phyloP scores from a whole-genome alignment of 1,140 invertebrate species.

The Marisa cornuarietis region DNA sequence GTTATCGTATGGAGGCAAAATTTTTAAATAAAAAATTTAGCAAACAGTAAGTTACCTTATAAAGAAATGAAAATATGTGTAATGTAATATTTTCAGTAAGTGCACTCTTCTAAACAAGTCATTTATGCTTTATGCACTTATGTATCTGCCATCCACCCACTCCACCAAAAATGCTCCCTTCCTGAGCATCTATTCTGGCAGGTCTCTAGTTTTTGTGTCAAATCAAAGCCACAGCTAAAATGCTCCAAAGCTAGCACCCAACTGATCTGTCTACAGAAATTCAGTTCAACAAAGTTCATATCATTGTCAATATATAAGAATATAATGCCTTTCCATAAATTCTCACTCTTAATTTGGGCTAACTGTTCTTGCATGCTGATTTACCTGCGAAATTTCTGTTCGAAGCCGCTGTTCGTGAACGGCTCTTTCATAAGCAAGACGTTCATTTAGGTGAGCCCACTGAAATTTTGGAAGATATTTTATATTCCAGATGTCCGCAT shows the following conservation, averaged over 20 bases:
- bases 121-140: too few species aligned
- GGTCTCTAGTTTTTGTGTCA: too few species aligned
- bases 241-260: not conserved
- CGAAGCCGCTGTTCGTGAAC: constrained; percentile 85
- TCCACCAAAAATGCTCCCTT: too few species aligned
- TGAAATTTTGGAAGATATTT: constrained; percentile 95
- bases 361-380: too few species aligned
- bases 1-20: not conserved
- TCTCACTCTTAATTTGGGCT: too few species aligned
- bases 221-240: too few species aligned
- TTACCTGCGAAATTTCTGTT: constrained; percentile 85
- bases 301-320: too few species aligned
- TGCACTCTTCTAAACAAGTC: too few species aligned
- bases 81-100: not conserved
- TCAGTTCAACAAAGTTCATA: not conserved
- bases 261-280: not conserved
- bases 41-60: not conserved
- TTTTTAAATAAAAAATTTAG: not conserved
- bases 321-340: not conserved
- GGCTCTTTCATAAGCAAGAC: constrained; percentile 89
- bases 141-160: too few species aligned
- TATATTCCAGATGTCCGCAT: constrained; percentile 92
- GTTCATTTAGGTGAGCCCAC: constrained; percentile 93
- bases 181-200: too few species aligned
- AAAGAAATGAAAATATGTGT: not conserved